Evolutionary conservation across 1,140 invertebrate species (phyloP).

Genomic region (Apocrypta bakeri): DNA sequence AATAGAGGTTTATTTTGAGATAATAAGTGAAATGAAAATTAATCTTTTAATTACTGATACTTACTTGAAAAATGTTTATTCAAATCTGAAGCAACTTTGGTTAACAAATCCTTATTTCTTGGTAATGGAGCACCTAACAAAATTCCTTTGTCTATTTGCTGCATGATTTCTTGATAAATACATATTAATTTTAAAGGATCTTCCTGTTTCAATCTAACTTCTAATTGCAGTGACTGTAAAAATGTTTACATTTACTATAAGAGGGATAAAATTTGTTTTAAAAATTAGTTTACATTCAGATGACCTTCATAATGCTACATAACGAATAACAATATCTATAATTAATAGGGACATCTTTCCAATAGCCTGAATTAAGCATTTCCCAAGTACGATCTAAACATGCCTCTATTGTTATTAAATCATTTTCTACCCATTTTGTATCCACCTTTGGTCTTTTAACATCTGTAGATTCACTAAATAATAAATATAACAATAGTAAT

Average conservation of each 20-base stretch:
- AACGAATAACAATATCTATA: conserved; percentile 79
- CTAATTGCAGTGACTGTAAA: conserved; percentile 61
- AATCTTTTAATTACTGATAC: not conserved
- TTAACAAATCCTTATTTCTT: conserved; percentile 73
- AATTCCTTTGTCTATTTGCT: conserved; percentile 87
- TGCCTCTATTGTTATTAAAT: conserved; percentile 71
- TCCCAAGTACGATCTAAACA: conserved; percentile 87
- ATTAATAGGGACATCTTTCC: conserved; percentile 82
- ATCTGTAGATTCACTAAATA: conserved; percentile 11
- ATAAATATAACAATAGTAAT: conserved; percentile 31
- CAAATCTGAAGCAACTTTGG: conserved; percentile 74
- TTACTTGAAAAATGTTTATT: conserved; percentile 64
- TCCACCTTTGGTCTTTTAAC: conserved; percentile 49
- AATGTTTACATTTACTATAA: not conserved
- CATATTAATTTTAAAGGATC: conserved; percentile 50
- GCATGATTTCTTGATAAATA: conserved; percentile 76
- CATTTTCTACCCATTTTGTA: conserved; percentile 62
- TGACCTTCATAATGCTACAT: conserved; percentile 78
- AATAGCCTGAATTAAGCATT: conserved; percentile 88
- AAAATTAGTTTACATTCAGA: conserved; percentile 49
- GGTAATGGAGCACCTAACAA: conserved; percentile 84
- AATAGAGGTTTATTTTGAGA: not conserved
- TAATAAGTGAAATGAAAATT: not conserved
- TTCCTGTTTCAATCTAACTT: conserved; percentile 54
- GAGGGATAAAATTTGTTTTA: not conserved